These are phyloP conservation scores for Thymelicus sylvestris DNA, from an alignment of 2,888 invertebrate species.

Conservation along the genomic window DNA sequence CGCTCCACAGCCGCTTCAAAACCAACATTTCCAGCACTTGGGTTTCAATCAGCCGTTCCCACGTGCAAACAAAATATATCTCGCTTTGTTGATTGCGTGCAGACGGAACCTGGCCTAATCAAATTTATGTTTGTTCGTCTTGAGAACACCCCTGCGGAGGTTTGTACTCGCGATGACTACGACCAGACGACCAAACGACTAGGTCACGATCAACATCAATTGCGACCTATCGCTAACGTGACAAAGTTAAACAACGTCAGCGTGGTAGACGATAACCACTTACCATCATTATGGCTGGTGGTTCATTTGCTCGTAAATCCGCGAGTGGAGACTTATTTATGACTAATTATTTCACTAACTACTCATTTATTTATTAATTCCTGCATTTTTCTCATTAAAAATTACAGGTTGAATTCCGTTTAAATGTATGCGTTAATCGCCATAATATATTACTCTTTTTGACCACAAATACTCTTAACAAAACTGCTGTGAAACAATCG, in stretches of 20 bases:
- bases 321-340: too few relatives aligned
- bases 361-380: too few relatives aligned
- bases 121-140: conserved; percentile 81
- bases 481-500: background rate
- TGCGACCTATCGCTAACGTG: background rate
- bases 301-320: too few relatives aligned
- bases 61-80: conserved; percentile 66
- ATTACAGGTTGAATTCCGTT: too few relatives aligned
- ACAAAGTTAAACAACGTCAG: background rate
- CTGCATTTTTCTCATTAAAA: too few relatives aligned
- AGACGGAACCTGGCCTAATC: conserved; percentile 75
- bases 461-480: too few relatives aligned
- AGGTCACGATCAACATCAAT: too few relatives aligned
- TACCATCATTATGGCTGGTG: too few relatives aligned
- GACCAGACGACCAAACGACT: background rate
- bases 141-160: conserved; percentile 53
- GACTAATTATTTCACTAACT: too few relatives aligned
- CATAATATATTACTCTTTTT: too few relatives aligned
- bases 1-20: conserved; percentile 12
- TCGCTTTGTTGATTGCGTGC: conserved; percentile 67
- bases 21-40: conserved; percentile 41
- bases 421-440: too few relatives aligned
- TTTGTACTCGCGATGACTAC: conserved; percentile 2
- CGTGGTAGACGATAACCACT: background rate
- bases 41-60: conserved; percentile 51